Evolutionary conservation across 2,797 vertebrate species (phyloP).

Genomic region (Anas acuta): DNA sequence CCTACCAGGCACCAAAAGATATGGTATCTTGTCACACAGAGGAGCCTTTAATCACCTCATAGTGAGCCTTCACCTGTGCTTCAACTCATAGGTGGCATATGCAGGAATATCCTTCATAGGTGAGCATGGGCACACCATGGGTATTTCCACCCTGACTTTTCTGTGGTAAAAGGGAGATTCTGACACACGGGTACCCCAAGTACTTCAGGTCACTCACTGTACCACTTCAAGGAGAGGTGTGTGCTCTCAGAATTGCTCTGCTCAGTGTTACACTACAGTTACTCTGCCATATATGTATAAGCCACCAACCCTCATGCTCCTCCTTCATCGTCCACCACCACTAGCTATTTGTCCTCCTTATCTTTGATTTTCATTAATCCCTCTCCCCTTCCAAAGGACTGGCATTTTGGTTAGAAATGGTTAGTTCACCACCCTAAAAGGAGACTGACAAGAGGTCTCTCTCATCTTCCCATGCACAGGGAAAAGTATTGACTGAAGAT

Average conservation of each 20-base stretch:
- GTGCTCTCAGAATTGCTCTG: neutral
- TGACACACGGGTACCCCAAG: neutral
- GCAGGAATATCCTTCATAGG: neutral
- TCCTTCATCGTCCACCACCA: neutral
- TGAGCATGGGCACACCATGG: neutral
- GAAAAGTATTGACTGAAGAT: neutral
- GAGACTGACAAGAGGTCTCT: neutral
- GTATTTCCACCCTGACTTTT: neutral
- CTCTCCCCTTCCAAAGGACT: neutral
- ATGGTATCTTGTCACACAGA: neutral
- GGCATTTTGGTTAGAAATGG: neutral
- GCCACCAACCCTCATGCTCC: accelerated
- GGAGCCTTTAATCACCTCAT: too few relatives aligned
- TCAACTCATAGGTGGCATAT: accelerated
- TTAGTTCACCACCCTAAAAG: neutral
- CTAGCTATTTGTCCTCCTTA: neutral
- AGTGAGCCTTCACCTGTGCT: neutral
- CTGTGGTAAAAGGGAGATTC: neutral
- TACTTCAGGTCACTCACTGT: neutral
- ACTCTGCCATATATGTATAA: neutral
- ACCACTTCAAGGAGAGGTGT: neutral
- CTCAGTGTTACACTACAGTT: neutral
- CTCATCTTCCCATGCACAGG: neutral
- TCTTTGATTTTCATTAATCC: neutral
- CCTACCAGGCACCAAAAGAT: neutral